Conservation (phyloP, 2,797 vertebrate genomes). For the Lutra lutra region DNA sequence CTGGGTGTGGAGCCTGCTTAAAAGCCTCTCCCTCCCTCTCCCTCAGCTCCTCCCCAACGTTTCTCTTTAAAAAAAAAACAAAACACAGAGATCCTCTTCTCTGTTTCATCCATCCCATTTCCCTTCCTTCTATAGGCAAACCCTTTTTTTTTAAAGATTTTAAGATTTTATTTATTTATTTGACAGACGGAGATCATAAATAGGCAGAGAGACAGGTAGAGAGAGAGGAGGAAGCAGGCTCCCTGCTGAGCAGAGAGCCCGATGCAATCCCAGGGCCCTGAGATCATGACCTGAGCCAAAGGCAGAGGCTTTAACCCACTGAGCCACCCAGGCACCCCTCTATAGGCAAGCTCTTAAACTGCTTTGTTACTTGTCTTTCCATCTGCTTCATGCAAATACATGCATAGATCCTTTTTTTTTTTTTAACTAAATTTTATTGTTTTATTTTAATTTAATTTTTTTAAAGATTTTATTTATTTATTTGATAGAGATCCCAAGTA, state of each 20-base stretch:
- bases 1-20: background rate
- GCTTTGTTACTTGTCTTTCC: background rate
- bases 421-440: background rate
- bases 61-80: background rate
- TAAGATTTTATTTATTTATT: too few relatives aligned
- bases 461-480: too few relatives aligned
- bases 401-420: background rate
- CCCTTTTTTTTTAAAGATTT: background rate
- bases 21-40: background rate
- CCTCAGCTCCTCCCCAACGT: background rate
- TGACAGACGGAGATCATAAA: too few relatives aligned
- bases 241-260: too few relatives aligned
- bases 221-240: too few relatives aligned
- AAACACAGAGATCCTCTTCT: background rate
- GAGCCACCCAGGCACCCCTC: background rate
- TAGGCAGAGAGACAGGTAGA: too few relatives aligned
- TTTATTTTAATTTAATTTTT: background rate
- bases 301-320: too few relatives aligned
- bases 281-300: too few relatives aligned
- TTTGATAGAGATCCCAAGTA: too few relatives aligned
- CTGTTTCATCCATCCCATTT: background rate
- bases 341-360: background rate
- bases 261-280: too few relatives aligned
- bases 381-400: background rate
- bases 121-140: background rate